phyloP scores from a whole-genome alignment of 2,888 invertebrate genomes.

The Spialia ferax region DNA sequence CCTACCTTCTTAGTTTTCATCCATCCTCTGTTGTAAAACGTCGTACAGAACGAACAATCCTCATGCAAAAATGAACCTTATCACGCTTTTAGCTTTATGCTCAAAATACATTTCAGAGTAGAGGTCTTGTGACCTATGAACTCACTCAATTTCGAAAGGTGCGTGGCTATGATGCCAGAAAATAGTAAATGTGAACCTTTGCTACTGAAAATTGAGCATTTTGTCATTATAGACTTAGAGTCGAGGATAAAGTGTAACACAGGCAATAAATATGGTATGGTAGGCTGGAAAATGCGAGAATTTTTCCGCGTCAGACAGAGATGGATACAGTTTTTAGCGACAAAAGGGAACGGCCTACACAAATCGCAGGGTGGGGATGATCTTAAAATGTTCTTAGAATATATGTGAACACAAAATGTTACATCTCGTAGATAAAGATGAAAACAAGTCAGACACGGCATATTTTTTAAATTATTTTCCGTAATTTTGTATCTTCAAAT shows the following conservation, averaged over 20 bases:
- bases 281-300: constrained; percentile 67
- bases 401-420: constrained; percentile 36
- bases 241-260: constrained; percentile 48
- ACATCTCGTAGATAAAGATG: constrained; percentile 10
- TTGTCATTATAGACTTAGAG: constrained; percentile 45
- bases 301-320: constrained; percentile 80
- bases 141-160: constrained; percentile 44
- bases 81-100: background rate
- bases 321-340: constrained; percentile 77
- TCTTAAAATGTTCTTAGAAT: constrained; percentile 76
- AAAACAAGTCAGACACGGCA: background rate
- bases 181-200: constrained; percentile 47
- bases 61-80: constrained; percentile 40
- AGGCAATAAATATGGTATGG: constrained; percentile 64
- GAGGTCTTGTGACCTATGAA: constrained; percentile 20
- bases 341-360: constrained; percentile 82
- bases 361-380: constrained; percentile 75
- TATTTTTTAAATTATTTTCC: background rate
- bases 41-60: constrained; percentile 42
- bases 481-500: background rate
- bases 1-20: constrained; percentile 80
- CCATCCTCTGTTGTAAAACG: constrained; percentile 46
- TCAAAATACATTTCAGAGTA: constrained; percentile 46
- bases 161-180: constrained; percentile 50
- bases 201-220: constrained; percentile 49